A percentile compares a stretch with the other conserved stretches of the same genome.
These are phyloP conservation scores for Octonoba sinensis DNA, from an alignment of 2,888 invertebrate genomes.

Conservation along the genomic window DNA sequence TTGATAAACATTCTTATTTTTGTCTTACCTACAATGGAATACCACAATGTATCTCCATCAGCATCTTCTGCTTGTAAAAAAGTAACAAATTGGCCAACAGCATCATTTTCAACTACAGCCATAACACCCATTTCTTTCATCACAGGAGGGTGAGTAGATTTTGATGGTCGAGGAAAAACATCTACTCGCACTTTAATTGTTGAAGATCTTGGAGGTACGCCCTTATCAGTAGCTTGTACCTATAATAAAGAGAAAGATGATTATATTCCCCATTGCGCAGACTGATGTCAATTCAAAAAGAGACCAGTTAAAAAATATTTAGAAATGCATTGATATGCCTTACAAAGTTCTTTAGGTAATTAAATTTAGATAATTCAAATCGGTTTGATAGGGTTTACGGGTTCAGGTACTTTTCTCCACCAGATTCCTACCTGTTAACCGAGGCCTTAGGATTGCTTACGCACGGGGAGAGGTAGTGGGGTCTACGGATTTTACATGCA, in stretches of 20 bases:
- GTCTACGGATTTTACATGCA: no score
- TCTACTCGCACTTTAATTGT: conserved; percentile 82
- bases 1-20: no score
- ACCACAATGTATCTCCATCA: conserved; percentile 90
- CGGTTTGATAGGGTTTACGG: no score
- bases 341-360: no score
- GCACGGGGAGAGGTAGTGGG: no score
- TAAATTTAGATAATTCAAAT: no score
- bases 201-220: conserved; percentile 80
- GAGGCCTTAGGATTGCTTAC: no score
- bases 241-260: conserved; percentile 69
- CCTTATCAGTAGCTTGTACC: conserved; percentile 87
- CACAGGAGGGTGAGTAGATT: conserved; percentile 76
- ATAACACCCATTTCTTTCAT: conserved; percentile 74
- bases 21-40: conserved; percentile 79
- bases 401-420: no score
- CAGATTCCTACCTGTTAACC: no score
- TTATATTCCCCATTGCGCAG: no score
- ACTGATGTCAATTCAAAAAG: background rate
- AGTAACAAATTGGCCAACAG: conserved; percentile 87
- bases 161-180: conserved; percentile 71
- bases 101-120: conserved; percentile 76
- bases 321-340: no score
- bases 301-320: background rate
- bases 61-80: conserved; percentile 87